Percentiles rank a stretch among this genome's conserved stretches.
Evolutionary conservation across 2,888 invertebrate species (phyloP).

Genomic region (Operophtera brumata): DNA sequence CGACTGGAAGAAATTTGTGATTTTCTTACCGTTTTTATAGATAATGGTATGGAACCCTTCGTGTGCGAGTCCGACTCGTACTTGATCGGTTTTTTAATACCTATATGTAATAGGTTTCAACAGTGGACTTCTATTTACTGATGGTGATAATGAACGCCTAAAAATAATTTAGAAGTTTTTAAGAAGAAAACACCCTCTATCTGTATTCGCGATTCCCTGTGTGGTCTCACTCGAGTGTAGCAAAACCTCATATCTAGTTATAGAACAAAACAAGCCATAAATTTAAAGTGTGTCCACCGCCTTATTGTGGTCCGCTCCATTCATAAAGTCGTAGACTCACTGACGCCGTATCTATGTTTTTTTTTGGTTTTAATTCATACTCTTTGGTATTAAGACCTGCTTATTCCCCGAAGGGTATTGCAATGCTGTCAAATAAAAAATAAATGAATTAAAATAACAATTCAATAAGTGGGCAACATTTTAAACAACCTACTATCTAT

Average conservation of each 20-base stretch:
- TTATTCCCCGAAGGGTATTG: constrained; percentile 13
- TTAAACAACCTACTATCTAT: background rate
- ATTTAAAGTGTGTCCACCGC: constrained; percentile 40
- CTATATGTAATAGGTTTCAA: no score
- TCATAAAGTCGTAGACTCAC: constrained; percentile 28
- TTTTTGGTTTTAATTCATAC: constrained; percentile 27
- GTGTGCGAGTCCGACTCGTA: no score
- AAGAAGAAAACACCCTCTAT: constrained; percentile 19
- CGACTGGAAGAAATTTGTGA: no score
- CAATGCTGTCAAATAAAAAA: constrained; percentile 10
- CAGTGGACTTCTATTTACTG: no score
- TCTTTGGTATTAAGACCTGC: constrained; percentile 4
- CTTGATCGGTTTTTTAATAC: no score
- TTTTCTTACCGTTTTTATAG: no score
- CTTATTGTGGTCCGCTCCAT: constrained; percentile 29
- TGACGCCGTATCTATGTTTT: constrained; percentile 27
- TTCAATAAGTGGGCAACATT: background rate
- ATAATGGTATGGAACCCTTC: no score
- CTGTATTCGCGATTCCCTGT: constrained; percentile 53
- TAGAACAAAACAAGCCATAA: constrained; percentile 73
- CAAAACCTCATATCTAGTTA: constrained; percentile 49
- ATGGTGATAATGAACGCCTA: no score
- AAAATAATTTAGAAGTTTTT: no score
- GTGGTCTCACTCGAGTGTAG: constrained; percentile 59
- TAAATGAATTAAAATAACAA: background rate